Evolutionary conservation across 92 coral and sea anemone species (phyloP), one percentile per base, ranked within the genome.

Genomic region (Pocillopora grandis): DNA sequence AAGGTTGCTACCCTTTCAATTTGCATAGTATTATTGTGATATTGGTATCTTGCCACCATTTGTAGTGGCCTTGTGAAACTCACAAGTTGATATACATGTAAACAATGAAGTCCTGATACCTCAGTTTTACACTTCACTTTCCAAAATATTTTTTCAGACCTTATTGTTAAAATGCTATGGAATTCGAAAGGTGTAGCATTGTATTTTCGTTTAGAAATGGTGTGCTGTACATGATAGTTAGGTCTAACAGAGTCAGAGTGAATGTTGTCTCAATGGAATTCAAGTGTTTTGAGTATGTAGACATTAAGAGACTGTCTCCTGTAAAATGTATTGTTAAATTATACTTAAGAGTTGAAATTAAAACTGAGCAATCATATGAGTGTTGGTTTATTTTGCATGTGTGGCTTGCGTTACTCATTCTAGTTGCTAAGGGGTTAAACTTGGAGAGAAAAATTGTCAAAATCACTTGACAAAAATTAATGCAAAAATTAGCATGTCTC

Each of bases 281-380:
- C 57, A 62, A 20, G 80, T 63, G 79, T 62, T 73, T 42, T 31
- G 3, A 48, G 72, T 83, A 62, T 17, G 23, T 82, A 82, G 79
- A 82, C 61, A 23, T 81, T 19, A 58, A 16, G 72, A 82, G 78
- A 82, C 78, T 72, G 72, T 79, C 68, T 65, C 55, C 55, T 83
- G 86, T 83, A 83, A 72, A 73, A 74, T 83, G 79, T 83, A 83
- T 83, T 74, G 86, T 83, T 83, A 83, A 83, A 75, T 83, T 83
- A 83, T 83, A 55, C 19, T 35, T 71, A 61, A 81, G 57, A 83
- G 86, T 62, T 42, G 78, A 74, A 31, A 83, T 73, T 83, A 83
- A 83, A 83, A 83, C 71, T 83, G 86, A 83, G 80, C 86, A 74
- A 62, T 83, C 80, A 73, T 36, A 3, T 37, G 23, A 70, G 75